Percentiles rank a stretch among this genome's conserved stretches.
phyloP scores from a whole-genome alignment of 2,113 vertebrate genomes.

The Gymnogyps californianus region DNA sequence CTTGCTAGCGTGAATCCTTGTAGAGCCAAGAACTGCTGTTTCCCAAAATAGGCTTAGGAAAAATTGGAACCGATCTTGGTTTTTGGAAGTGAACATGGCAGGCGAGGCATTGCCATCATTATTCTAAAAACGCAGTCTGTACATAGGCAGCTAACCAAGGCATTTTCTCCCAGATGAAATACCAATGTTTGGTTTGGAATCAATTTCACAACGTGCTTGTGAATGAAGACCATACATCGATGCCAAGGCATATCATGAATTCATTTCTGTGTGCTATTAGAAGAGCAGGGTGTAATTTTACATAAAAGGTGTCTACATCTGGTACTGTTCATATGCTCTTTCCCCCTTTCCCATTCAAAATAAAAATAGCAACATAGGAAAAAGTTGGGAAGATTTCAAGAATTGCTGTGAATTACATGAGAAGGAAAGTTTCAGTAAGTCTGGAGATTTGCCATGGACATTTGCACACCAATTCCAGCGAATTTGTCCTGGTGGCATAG shows the following conservation, averaged over 20 bases:
- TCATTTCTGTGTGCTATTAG: not conserved
- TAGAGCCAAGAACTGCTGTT: not conserved
- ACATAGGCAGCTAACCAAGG: not conserved
- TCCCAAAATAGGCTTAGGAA: not conserved
- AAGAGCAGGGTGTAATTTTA: not conserved
- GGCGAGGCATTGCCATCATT: not conserved
- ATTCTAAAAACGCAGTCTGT: not conserved
- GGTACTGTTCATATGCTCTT: not conserved
- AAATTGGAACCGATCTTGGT: not conserved
- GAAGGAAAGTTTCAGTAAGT: not conserved
- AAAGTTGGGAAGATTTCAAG: slow-evolving; percentile 3
- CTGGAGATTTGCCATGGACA: not conserved
- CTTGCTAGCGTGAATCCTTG: not conserved
- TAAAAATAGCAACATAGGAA: not conserved
- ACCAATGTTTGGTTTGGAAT: not conserved
- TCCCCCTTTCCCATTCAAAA: not conserved
- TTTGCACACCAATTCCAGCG: not conserved
- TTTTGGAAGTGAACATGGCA: not conserved
- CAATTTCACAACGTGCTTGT: not conserved
- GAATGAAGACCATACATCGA: not conserved
- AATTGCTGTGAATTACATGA: not conserved
- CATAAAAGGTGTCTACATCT: slow-evolving; percentile 6
- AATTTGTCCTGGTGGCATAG: not conserved
- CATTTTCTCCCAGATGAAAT: not conserved
- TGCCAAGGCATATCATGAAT: not conserved